A percentile compares a stretch with the other conserved stretches of the same genome.
Evolutionary conservation across 2,113 vertebrate species (phyloP).

Genomic region (Gymnorhina tibicen): DNA sequence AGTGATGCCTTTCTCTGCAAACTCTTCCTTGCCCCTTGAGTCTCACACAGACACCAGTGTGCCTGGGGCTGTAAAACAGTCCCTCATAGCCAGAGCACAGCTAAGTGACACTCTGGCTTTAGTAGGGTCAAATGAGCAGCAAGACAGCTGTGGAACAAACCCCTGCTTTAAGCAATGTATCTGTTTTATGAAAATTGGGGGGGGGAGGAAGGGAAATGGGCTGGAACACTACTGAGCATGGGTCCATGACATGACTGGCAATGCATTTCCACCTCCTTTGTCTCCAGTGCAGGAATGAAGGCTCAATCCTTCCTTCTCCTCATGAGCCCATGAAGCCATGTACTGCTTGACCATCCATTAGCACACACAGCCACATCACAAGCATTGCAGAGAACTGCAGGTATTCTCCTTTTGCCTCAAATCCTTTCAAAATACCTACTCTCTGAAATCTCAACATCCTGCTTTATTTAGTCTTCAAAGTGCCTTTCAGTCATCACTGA

Average conservation of each 20-base stretch:
- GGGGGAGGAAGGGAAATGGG: rapidly evolving
- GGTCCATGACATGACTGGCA: background rate
- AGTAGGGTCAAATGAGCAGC: background rate
- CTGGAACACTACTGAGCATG: background rate
- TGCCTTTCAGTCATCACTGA: background rate
- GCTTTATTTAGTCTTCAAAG: conserved; percentile 2
- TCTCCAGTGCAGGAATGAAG: background rate
- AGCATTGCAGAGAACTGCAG: background rate
- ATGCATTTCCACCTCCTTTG: background rate
- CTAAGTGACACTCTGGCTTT: background rate
- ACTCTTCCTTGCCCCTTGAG: background rate
- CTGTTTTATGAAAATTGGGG: background rate
- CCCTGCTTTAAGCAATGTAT: background rate
- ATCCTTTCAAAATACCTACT: background rate
- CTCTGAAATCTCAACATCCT: background rate
- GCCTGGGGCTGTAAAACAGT: background rate
- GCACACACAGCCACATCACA: background rate
- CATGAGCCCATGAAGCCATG: background rate
- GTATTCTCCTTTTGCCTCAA: background rate
- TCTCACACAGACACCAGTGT: background rate
- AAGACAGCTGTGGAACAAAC: background rate
- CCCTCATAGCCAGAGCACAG: background rate
- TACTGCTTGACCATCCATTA: background rate
- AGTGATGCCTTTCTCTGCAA: background rate
- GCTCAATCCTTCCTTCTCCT: background rate